Conservation (phyloP, 2,113 vertebrate species). For the Entelurus aequoreus region DNA sequence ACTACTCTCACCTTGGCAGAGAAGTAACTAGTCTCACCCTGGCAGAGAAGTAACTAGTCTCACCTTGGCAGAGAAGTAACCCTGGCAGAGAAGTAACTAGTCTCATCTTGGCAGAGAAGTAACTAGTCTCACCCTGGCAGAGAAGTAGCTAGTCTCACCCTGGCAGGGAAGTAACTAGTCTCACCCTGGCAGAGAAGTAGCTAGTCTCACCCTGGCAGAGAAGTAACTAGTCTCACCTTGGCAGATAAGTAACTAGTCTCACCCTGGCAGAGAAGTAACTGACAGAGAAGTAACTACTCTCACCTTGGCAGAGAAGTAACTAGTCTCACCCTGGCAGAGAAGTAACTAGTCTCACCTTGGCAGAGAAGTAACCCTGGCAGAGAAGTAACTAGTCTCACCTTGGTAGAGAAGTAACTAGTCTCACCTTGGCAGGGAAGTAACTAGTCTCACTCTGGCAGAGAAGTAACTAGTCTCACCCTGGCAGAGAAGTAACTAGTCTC, state of each 20-base stretch:
- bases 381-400: constrained; percentile 70
- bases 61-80: constrained; percentile 87
- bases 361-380: no score
- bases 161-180: background rate
- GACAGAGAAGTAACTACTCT: background rate
- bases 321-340: no score
- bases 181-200: constrained; percentile 85
- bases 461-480: constrained; percentile 73
- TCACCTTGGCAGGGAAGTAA: constrained; percentile 85
- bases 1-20: constrained; percentile 78
- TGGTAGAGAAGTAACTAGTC: constrained; percentile 68
- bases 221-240: constrained; percentile 73
- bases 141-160: no score
- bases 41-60: background rate
- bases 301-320: constrained; percentile 87
- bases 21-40: no score
- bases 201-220: no score
- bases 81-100: no score
- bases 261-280: constrained; percentile 86
- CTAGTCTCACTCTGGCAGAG: no score
- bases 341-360: constrained; percentile 75
- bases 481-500: constrained; percentile 77
- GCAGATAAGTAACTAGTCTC: constrained; percentile 66
- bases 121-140: constrained; percentile 77
- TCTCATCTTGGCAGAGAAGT: constrained; percentile 83